These are phyloP conservation scores for Raja brachyura DNA, from an alignment of 2,113 vertebrate genomes.

Conservation along the genomic window DNA sequence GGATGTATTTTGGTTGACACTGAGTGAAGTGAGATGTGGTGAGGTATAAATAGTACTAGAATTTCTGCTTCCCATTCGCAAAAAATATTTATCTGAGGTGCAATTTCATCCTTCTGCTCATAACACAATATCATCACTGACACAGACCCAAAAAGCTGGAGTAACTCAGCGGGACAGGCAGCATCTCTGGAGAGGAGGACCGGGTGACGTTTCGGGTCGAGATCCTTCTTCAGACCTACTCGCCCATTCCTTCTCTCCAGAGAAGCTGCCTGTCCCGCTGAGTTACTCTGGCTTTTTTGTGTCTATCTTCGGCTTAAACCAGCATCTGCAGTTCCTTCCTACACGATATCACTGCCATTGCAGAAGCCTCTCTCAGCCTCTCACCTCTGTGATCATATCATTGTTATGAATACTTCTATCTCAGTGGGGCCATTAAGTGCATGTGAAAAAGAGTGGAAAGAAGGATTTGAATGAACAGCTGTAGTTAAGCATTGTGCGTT, in stretches of 20 bases:
- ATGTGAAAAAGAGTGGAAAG: neutral
- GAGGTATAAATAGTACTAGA: neutral
- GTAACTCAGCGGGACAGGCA: no score
- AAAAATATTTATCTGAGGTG: neutral
- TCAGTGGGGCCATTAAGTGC: neutral
- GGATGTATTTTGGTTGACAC: neutral
- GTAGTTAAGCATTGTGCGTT: neutral
- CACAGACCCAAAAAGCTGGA: no score
- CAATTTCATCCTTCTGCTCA: neutral
- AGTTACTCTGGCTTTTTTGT: no score
- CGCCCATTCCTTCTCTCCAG: no score
- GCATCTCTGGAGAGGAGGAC: no score
- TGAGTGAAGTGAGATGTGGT: neutral
- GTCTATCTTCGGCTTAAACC: no score
- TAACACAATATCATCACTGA: neutral
- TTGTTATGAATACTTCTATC: constrained; percentile 13
- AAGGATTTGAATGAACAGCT: neutral
- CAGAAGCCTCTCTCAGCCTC: neutral
- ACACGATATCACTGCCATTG: no score
- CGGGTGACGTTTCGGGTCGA: no score
- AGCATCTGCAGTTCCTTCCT: no score
- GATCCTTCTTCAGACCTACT: no score
- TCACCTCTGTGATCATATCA: neutral
- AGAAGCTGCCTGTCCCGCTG: no score
- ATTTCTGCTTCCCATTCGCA: neutral